Conservation (phyloP, 2,113 vertebrate species). For the Redunca redunca region DNA sequence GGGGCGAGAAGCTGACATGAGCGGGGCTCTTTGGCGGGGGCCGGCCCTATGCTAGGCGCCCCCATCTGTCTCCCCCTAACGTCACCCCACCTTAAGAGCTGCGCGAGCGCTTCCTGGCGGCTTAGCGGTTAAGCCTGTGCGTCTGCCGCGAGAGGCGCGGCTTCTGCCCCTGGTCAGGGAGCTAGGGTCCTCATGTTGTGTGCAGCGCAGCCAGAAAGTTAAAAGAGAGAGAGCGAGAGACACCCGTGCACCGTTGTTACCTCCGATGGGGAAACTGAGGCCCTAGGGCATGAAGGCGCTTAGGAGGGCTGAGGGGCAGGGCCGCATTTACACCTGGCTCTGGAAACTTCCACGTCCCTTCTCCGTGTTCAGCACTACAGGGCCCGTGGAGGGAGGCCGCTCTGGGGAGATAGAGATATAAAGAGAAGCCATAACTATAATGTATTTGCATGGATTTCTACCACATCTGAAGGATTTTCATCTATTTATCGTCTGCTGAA, state of each 20-base stretch:
- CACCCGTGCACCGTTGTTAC: fast-evolving
- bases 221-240: no score
- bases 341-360: background rate
- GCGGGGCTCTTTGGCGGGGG: background rate
- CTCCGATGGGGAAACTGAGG: background rate
- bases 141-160: fast-evolving
- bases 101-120: background rate
- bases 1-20: background rate
- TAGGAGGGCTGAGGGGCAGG: background rate
- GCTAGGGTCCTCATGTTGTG: fast-evolving
- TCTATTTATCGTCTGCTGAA: background rate
- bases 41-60: background rate
- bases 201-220: fast-evolving
- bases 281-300: fast-evolving
- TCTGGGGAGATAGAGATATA: background rate
- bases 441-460: background rate
- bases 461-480: background rate
- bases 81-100: background rate
- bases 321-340: fast-evolving
- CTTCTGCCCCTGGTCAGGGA: background rate
- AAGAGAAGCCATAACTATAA: background rate
- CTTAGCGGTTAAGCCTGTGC: background rate
- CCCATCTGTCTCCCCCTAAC: background rate
- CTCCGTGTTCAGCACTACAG: fast-evolving
- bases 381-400: background rate